Evolutionary conservation across 2,888 invertebrate species (phyloP).

Genomic region (Neoaliturus tenellus): DNA sequence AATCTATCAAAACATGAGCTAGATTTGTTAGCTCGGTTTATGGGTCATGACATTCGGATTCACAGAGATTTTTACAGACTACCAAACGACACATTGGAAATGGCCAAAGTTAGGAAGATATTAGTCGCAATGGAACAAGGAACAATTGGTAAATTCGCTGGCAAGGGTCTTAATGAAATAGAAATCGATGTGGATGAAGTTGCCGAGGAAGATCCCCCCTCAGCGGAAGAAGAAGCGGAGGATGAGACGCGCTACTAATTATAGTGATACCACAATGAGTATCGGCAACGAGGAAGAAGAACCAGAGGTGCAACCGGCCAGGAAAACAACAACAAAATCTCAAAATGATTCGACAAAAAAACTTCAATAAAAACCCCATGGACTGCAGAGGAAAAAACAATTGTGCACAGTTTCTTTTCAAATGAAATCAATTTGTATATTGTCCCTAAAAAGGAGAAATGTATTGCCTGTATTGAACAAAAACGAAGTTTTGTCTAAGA

Average conservation of each 20-base stretch:
- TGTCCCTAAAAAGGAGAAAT: neutral
- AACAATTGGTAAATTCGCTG: neutral
- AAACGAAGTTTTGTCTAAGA: neutral
- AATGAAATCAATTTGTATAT: neutral
- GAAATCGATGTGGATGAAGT: constrained; percentile 7
- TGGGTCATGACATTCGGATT: constrained; percentile 16
- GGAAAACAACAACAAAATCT: neutral
- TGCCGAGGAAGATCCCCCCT: neutral
- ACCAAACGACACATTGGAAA: constrained; percentile 8
- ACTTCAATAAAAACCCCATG: neutral
- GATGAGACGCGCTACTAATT: neutral
- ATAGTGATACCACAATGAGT: neutral
- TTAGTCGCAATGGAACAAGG: constrained; percentile 31
- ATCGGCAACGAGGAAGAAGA: neutral
- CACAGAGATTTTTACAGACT: constrained; percentile 40
- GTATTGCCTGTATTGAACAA: neutral
- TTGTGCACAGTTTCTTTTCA: neutral
- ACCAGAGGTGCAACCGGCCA: neutral
- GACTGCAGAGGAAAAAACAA: neutral
- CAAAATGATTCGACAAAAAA: neutral
- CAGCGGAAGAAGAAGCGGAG: neutral
- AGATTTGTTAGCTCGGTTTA: neutral
- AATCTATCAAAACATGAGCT: constrained; percentile 34
- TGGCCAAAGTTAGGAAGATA: constrained; percentile 37
- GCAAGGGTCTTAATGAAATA: constrained; percentile 17